Evolutionary conservation across 2,113 vertebrate species (phyloP).

Genomic region (Sander vitreus): DNA sequence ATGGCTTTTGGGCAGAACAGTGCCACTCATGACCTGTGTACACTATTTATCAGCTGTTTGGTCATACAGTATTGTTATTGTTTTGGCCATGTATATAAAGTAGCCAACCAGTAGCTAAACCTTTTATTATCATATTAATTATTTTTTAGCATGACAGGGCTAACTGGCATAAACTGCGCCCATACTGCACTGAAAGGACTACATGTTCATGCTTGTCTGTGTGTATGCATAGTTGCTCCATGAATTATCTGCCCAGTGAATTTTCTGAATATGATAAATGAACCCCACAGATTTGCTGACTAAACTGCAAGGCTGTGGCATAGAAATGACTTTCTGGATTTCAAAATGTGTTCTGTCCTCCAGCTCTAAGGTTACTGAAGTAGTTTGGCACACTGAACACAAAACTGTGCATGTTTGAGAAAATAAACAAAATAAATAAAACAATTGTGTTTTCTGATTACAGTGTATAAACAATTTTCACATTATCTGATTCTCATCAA

Average conservation of each 20-base stretch:
- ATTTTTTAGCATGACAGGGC: not conserved
- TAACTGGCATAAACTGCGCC: not conserved
- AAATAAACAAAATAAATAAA: not conserved
- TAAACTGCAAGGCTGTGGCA: conserved; percentile 3
- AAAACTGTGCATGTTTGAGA: not conserved
- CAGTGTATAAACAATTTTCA: not conserved
- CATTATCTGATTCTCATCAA: not conserved
- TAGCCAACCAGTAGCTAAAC: not conserved
- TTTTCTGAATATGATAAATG: conserved; percentile 52
- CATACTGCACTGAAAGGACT: not conserved
- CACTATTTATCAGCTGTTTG: not conserved
- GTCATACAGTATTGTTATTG: not conserved
- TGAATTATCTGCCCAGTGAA: conserved; percentile 56
- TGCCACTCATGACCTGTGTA: not conserved
- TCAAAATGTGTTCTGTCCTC: conserved; percentile 20
- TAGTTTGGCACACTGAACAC: conserved; percentile 4
- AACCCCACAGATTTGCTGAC: conserved; percentile 24
- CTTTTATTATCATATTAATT: not conserved
- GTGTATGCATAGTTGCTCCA: conserved; percentile 40
- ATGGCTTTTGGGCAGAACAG: not conserved
- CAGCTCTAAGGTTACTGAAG: conserved; percentile 7
- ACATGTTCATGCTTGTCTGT: conserved; percentile 15
- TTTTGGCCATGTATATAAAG: not conserved
- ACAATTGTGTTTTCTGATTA: not conserved
- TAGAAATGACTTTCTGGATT: conserved; percentile 2